Conservation (phyloP, 2,888 invertebrate species). For the Digitonthophagus gazella region DNA sequence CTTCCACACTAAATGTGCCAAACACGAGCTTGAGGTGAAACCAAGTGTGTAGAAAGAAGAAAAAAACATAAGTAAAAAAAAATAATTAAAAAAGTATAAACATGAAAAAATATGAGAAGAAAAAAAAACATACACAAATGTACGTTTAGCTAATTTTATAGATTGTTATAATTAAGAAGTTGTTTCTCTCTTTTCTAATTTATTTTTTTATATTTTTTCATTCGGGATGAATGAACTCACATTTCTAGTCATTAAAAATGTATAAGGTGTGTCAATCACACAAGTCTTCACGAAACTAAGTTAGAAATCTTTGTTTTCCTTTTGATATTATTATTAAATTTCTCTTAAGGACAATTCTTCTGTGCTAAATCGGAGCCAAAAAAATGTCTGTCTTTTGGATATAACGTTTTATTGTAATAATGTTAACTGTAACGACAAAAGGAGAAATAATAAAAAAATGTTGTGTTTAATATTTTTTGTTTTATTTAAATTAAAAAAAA, state of each 20-base stretch:
- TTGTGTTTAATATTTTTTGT: conserved; percentile 40
- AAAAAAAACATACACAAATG: conserved; percentile 22
- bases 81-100: neutral
- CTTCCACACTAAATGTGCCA: conserved; percentile 49
- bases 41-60: conserved; percentile 36
- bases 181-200: neutral
- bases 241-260: conserved; percentile 4
- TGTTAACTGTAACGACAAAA: conserved; percentile 44
- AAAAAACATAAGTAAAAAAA: conserved; percentile 35
- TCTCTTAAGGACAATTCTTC: conserved; percentile 24
- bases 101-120: conserved; percentile 21
- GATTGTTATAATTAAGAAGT: conserved; percentile 47
- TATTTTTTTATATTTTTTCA: conserved; percentile 36
- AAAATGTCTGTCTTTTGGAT: conserved; percentile 44
- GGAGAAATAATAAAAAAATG: conserved; percentile 41
- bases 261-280: conserved; percentile 1
- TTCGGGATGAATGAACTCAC: neutral
- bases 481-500: neutral
- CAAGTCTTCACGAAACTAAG: conserved; percentile 3
- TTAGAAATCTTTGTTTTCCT: neutral
- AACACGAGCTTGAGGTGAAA: conserved; percentile 40
- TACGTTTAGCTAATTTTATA: conserved; percentile 44
- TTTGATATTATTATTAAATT: neutral
- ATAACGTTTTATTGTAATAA: conserved; percentile 49
- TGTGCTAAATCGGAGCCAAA: conserved; percentile 39